Evolutionary conservation across 2,113 vertebrate genomes (phyloP), one percentile per base, ranked within the genome.

Genomic region (Apaloderma vittatum): DNA sequence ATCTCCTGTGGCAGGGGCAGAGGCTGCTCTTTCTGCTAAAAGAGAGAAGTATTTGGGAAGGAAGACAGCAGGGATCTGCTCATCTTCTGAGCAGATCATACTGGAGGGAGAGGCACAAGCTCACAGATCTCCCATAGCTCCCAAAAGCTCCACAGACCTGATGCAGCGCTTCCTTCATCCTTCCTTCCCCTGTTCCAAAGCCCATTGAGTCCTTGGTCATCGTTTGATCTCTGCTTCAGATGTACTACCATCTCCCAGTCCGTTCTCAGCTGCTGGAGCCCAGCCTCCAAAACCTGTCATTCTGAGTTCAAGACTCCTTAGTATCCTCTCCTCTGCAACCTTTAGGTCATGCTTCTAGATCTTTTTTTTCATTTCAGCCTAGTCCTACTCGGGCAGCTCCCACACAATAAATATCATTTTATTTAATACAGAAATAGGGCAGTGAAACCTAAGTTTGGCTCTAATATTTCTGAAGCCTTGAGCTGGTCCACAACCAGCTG

Each of bases 371-470:
- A 24, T 52, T 23, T 83, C 36, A 40, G 14, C 9, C 29, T 76
- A 67, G 5, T 88, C 30, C 18, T 80, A 36, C 57, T 61, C 54
- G 68, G 71, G 36, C 55, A 83, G 58, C 21, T 76, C n/a, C 34
- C 30, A 61, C 29, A 68, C 76, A 24, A 52, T 15, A 80, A 57
- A 32, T 30, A 49, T 22, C 57, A 16, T 54, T 78, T 81, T 62
- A 26, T 88, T 86, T 84, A 29, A 32, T 51, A 52, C 7, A 65
- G n/a, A 88, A 94, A 83, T 40, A 73, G 45, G 30, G 20, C 45
- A 83, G 11, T 45, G 61, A 88, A 90, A 76, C 11, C 45, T 76
- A 52, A 6, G 88, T 93, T 54, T 62, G 72, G 30, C 67, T 95
- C 21, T 68, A 48, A 48, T 73, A 65, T 52, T 94, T 83, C 36